Conservation (phyloP, 2,113 vertebrate species). For the Percina caprodes region DNA sequence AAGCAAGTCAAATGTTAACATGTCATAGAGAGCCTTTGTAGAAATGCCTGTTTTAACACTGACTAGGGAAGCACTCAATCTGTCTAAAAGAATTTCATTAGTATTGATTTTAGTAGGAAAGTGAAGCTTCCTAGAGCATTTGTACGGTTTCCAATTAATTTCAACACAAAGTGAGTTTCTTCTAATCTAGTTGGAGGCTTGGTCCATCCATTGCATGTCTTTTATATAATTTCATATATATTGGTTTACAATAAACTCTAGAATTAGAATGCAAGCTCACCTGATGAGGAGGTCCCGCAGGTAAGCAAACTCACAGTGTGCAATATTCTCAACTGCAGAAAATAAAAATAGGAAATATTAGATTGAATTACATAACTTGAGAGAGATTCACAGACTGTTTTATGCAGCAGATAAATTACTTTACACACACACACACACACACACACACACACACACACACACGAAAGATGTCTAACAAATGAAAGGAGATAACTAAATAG, state of each 20-base stretch:
- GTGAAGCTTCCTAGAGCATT: constrained; percentile 3
- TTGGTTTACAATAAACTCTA: not conserved
- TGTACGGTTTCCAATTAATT: constrained; percentile 31
- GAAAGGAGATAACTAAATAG: not conserved
- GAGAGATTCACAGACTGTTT: not conserved
- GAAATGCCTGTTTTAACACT: not conserved
- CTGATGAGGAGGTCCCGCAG: constrained; percentile 98
- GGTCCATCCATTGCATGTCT: not conserved
- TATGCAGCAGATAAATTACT: not conserved
- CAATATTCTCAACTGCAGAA: constrained; percentile 94
- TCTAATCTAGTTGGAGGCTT: not conserved
- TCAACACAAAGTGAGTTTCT: constrained; percentile 15
- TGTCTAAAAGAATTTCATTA: constrained; percentile 23
- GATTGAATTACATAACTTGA: not conserved
- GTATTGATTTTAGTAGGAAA: constrained; percentile 36
- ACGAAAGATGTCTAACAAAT: not conserved
- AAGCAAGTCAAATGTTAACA: not conserved
- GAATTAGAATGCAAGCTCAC: constrained; percentile 72
- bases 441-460: too few species aligned
- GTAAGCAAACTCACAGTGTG: constrained; percentile 98
- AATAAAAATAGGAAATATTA: constrained; percentile 9
- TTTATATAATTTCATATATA: not conserved
- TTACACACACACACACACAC: too few species aligned
- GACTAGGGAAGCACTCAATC: not conserved
- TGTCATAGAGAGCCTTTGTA: not conserved